Evolutionary conservation across 2,113 vertebrate species (phyloP).

Genomic region (Engystomops pustulosus): DNA sequence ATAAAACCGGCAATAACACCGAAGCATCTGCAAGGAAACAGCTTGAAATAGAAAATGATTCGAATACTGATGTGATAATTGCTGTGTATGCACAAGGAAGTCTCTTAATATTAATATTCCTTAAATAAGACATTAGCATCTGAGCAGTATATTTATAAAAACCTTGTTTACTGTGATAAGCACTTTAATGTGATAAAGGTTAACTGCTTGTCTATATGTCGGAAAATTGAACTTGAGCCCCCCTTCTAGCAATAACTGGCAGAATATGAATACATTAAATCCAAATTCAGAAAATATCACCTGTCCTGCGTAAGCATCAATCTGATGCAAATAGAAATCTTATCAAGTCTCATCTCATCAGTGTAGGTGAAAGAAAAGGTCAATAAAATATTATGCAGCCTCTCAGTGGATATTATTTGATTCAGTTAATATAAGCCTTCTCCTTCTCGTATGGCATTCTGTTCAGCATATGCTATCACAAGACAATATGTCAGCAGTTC

Average conservation of each 20-base stretch:
- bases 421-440: background rate
- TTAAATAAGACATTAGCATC: background rate
- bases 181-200: constrained; percentile 31
- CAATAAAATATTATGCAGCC: constrained; percentile 24
- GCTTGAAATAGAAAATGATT: too few relatives aligned
- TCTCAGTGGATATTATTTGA: background rate
- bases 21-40: background rate
- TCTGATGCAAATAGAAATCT: constrained; percentile 36
- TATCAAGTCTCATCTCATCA: constrained; percentile 41
- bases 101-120: background rate
- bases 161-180: background rate
- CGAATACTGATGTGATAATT: too few relatives aligned
- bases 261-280: constrained; percentile 38
- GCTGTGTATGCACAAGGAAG: background rate
- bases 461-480: background rate
- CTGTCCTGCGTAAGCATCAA: constrained; percentile 3
- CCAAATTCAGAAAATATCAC: constrained; percentile 35
- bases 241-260: constrained; percentile 3
- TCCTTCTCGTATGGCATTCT: background rate
- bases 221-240: background rate
- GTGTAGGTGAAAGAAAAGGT: constrained; percentile 50
- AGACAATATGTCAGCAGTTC: background rate
- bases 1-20: background rate
- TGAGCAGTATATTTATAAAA: background rate
- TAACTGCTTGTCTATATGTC: constrained; percentile 30